A percentile compares a stretch with the other conserved stretches of the same genome.
phyloP scores from a whole-genome alignment of 2,888 invertebrate species.

The Galeruca laticollis region DNA sequence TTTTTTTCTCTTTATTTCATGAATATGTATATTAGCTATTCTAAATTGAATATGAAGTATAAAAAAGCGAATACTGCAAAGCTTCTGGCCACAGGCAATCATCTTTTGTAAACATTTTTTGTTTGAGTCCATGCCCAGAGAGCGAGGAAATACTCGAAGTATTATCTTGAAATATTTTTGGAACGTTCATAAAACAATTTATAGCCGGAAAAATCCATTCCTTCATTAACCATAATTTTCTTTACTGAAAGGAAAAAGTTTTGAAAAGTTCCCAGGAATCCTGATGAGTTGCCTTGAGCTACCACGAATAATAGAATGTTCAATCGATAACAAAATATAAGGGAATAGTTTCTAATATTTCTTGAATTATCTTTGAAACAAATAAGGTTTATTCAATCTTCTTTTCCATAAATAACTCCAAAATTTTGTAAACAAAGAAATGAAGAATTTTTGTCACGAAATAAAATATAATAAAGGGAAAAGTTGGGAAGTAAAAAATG shows the following conservation, averaged over 20 bases:
- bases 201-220: not conserved
- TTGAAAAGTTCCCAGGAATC: not conserved
- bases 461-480: too few relatives aligned
- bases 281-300: conserved; percentile 1
- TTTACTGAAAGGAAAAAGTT: not conserved
- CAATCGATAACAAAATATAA: not conserved
- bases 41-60: not conserved
- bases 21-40: not conserved
- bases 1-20: not conserved
- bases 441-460: too few relatives aligned
- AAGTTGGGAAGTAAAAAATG: too few relatives aligned
- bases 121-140: not conserved
- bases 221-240: conserved; percentile 6
- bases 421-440: too few relatives aligned
- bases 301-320: not conserved
- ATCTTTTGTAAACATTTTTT: not conserved
- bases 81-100: not conserved
- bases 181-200: conserved; percentile 3
- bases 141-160: not conserved
- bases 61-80: not conserved
- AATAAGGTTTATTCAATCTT: not conserved
- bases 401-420: too few relatives aligned
- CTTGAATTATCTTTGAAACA: not conserved
- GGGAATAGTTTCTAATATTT: not conserved
- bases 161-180: not conserved